Evolutionary conservation across 2,888 invertebrate species (phyloP).

Genomic region (Harpalus rubripes): DNA sequence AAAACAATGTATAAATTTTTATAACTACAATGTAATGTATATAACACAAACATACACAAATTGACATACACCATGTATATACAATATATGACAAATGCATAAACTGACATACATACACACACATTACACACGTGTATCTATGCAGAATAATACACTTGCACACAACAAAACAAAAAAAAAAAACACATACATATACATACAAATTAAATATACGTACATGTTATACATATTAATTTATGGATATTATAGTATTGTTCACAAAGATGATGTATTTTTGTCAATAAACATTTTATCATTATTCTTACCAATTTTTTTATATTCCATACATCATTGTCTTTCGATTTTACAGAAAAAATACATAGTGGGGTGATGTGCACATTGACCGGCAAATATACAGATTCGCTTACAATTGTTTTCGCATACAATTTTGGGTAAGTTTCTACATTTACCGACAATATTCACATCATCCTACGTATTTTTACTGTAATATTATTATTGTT

Average conservation of each 20-base stretch:
- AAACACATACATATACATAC: neutral
- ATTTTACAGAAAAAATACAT: too few relatives aligned
- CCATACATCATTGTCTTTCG: too few relatives aligned
- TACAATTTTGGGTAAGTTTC: too few relatives aligned
- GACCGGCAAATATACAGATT: too few relatives aligned
- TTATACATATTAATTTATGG: slow-evolving; percentile 29
- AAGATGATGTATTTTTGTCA: slow-evolving; percentile 62
- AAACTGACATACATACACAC: slow-evolving; percentile 48
- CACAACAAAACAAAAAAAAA: neutral
- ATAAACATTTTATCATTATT: slow-evolving; percentile 55
- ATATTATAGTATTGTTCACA: slow-evolving; percentile 31
- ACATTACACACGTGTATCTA: neutral
- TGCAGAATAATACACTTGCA: slow-evolving; percentile 24
- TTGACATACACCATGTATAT: neutral
- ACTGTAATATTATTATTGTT: too few relatives aligned
- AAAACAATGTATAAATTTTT: neutral
- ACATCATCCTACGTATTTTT: too few relatives aligned
- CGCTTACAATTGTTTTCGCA: too few relatives aligned
- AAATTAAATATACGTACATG: too few relatives aligned
- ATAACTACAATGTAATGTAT: too few relatives aligned
- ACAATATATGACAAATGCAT: slow-evolving; percentile 10
- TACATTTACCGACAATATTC: too few relatives aligned
- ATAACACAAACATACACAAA: neutral
- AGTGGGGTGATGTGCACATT: too few relatives aligned
- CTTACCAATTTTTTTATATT: neutral